These are phyloP conservation scores for Drosophila subsilvestris DNA, from an alignment of 2,888 invertebrate genomes.

Conservation along the genomic window DNA sequence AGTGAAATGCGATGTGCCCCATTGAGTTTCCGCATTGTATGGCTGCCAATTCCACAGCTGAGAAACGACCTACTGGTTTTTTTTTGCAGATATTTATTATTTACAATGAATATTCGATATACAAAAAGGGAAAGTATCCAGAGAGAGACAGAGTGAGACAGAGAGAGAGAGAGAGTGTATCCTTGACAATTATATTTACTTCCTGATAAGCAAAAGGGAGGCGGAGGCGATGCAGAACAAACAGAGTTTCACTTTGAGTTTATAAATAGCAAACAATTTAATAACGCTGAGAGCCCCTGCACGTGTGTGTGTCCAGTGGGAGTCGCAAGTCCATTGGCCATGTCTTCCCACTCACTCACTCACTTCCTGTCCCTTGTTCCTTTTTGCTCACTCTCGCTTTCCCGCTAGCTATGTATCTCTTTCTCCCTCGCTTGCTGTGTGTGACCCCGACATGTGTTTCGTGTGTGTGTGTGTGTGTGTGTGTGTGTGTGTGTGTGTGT, in stretches of 20 bases:
- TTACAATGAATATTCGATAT: slow-evolving; percentile 55
- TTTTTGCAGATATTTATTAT: slow-evolving; percentile 23
- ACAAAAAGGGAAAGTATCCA: background rate
- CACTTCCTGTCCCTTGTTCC: too few relatives aligned
- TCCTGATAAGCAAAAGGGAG: slow-evolving; percentile 49
- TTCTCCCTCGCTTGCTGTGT: slow-evolving; percentile 14
- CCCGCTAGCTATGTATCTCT: too few relatives aligned
- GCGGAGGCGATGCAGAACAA: slow-evolving; percentile 27
- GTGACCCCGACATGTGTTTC: slow-evolving; percentile 16
- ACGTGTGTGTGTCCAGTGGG: slow-evolving; percentile 67
- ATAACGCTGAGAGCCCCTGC: slow-evolving; percentile 70
- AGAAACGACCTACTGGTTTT: background rate
- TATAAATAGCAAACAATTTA: slow-evolving; percentile 76
- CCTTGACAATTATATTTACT: slow-evolving; percentile 59
- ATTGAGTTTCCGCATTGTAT: slow-evolving; percentile 12
- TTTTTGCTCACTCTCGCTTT: too few relatives aligned
- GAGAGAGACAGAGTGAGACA: background rate
- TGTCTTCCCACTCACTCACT: background rate
- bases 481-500: too few relatives aligned
- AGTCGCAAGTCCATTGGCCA: slow-evolving; percentile 38
- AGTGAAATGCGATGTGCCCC: slow-evolving; percentile 52
- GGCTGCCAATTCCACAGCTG: slow-evolving; percentile 11
- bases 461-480: slow-evolving; percentile 11
- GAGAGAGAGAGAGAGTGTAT: slow-evolving; percentile 18
- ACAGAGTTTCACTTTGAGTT: slow-evolving; percentile 49